phyloP scores from a whole-genome alignment of 2,888 invertebrate genomes.

The Pharmacophagus antenor region DNA sequence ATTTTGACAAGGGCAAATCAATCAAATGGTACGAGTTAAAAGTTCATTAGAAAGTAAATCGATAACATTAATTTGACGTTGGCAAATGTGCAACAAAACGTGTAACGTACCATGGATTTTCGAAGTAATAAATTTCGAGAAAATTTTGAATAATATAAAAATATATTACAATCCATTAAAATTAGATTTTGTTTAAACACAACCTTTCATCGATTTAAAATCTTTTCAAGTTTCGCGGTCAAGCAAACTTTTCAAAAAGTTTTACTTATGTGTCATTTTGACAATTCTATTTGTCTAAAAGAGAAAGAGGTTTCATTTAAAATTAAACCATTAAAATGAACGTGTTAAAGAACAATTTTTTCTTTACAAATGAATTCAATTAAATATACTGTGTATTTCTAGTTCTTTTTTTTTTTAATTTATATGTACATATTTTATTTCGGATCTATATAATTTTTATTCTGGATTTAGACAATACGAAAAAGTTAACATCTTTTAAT shows the following conservation, averaged over 20 bases:
- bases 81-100: constrained; percentile 19
- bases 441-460: no score
- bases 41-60: constrained; percentile 12
- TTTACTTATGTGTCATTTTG: constrained; percentile 21
- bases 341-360: neutral
- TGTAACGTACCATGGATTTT: constrained; percentile 5
- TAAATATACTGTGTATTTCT: neutral
- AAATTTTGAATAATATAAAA: neutral
- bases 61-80: constrained; percentile 15
- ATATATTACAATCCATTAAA: neutral
- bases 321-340: neutral
- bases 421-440: neutral
- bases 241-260: constrained; percentile 27
- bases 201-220: constrained; percentile 1
- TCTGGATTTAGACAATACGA: no score
- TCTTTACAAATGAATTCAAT: neutral
- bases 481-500: no score
- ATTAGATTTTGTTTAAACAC: neutral
- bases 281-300: constrained; percentile 7
- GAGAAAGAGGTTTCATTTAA: constrained; percentile 11
- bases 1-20: constrained; percentile 47
- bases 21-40: constrained; percentile 37
- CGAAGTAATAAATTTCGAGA: neutral
- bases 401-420: neutral
- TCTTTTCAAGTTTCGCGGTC: constrained; percentile 22